Evolutionary conservation across 2,797 vertebrate species (phyloP), one percentile per base, ranked within the genome.

Genomic region (Periparus ater): DNA sequence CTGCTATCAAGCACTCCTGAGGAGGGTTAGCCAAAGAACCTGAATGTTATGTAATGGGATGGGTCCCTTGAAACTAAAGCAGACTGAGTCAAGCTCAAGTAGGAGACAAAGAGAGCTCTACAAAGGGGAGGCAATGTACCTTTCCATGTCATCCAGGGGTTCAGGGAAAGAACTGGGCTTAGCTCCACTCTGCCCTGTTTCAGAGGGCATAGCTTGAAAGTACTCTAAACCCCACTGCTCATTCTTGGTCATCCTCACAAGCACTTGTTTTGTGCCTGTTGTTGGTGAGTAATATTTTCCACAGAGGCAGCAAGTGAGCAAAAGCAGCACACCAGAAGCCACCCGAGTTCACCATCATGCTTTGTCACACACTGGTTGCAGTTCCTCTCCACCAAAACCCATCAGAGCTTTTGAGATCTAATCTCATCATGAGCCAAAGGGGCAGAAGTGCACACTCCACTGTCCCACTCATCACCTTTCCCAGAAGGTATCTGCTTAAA

Each of bases 251-350:
- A 94, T 9, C 50, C 27, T 83, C 70, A 61, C 53, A 68, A 88
- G 48, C 51, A 76, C 45, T 48, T 75, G 51, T 47, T 75, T 86
- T 42, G 42, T 8, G 17, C 50, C 66, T 76, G 22, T 4, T 30
- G 42, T 3, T 27, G 25, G 25, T 27, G 62, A 93, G 53, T 51
- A 88, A 17, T 78, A 65, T 47, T 85, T 92, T 68, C 85, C 79
- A 74, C 79, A 93, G 70, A 22, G 58, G 47, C 72, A 57, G 34
- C 65, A 89, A 91, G 30, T 7, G 18, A 94, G 79, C 60, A 94
- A 66, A 89, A 91, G 57, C 40, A 76, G 82, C 72, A 61, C 22
- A 54, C 12, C 38, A 72, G 30, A 84, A 83, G 51, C 42, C 32
- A 38, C 48, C 14, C 1, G 0, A 71, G n/a, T 15, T 51, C 73